Conservation (phyloP, 2,113 vertebrate species). For the Heterotis niloticus region DNA sequence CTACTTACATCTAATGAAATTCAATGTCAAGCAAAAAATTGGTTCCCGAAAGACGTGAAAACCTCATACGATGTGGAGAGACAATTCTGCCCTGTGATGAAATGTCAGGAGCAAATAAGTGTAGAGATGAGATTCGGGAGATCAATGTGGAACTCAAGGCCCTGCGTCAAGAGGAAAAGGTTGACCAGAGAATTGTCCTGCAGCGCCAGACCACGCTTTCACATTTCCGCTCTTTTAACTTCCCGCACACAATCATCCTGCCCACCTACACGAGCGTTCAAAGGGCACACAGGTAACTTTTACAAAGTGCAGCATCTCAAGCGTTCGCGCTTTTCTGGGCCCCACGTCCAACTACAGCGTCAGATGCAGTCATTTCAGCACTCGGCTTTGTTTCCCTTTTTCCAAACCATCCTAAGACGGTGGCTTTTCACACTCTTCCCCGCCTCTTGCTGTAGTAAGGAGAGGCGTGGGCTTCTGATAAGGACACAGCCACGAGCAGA, state of each 20-base stretch:
- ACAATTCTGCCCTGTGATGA: constrained; percentile 54
- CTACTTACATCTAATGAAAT: neutral
- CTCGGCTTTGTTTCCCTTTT: neutral
- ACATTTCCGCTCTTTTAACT: neutral
- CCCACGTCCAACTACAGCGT: neutral
- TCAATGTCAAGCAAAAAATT: neutral
- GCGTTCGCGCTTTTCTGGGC: neutral
- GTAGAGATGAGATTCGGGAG: constrained; percentile 44
- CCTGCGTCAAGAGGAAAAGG: neutral
- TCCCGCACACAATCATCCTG: neutral
- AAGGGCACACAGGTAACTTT: constrained; percentile 6
- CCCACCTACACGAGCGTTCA: neutral
- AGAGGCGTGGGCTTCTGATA: too few relatives aligned
- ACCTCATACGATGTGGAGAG: constrained; percentile 51
- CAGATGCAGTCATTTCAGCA: too few relatives aligned
- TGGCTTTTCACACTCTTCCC: too few relatives aligned
- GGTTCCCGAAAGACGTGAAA: neutral
- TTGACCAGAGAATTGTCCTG: neutral
- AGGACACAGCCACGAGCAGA: too few relatives aligned
- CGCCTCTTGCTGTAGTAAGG: too few relatives aligned
- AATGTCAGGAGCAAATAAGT: constrained; percentile 56
- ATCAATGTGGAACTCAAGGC: neutral
- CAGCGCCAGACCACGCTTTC: neutral
- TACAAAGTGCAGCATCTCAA: neutral
- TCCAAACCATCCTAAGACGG: too few relatives aligned